These are phyloP conservation scores for Ceratosolen solmsi DNA, from an alignment of 1,140 invertebrate genomes.

Conservation along the genomic window DNA sequence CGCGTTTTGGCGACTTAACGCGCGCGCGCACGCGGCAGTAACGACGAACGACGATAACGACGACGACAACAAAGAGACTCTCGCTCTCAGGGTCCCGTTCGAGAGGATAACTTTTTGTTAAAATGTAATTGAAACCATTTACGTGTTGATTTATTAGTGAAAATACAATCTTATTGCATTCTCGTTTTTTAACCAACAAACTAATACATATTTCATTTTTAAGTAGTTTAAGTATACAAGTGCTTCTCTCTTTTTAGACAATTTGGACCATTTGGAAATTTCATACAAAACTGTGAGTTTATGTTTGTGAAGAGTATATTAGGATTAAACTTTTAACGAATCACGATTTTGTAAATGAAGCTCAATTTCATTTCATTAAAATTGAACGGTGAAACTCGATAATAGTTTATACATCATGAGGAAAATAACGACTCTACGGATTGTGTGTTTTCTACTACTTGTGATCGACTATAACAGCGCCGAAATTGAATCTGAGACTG, in stretches of 20 bases:
- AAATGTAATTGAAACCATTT: background rate
- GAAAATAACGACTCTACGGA: background rate
- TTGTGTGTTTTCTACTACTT: slow-evolving; percentile 30
- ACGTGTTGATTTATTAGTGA: background rate
- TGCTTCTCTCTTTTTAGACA: background rate
- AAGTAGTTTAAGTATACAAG: too few relatives aligned
- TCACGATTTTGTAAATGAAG: background rate
- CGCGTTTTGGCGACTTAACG: slow-evolving; percentile 66
- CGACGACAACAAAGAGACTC: slow-evolving; percentile 2
- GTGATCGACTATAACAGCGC: background rate
- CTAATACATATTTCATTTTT: background rate
- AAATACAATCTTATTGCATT: background rate
- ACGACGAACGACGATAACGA: slow-evolving; percentile 8
- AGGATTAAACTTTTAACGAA: background rate
- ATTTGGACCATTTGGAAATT: background rate
- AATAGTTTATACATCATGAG: slow-evolving; percentile 5
- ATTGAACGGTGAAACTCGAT: background rate
- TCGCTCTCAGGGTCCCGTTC: slow-evolving; percentile 16
- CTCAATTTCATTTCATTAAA: background rate
- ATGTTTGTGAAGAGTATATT: background rate
- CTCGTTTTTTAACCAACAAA: background rate
- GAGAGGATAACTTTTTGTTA: slow-evolving; percentile 14
- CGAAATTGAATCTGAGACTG: slow-evolving; percentile 22
- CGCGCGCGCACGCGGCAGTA: slow-evolving; percentile 13
- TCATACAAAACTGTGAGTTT: background rate